Conservation (phyloP, 2,797 vertebrate species). For the Brachyrhaphis roseni region DNA sequence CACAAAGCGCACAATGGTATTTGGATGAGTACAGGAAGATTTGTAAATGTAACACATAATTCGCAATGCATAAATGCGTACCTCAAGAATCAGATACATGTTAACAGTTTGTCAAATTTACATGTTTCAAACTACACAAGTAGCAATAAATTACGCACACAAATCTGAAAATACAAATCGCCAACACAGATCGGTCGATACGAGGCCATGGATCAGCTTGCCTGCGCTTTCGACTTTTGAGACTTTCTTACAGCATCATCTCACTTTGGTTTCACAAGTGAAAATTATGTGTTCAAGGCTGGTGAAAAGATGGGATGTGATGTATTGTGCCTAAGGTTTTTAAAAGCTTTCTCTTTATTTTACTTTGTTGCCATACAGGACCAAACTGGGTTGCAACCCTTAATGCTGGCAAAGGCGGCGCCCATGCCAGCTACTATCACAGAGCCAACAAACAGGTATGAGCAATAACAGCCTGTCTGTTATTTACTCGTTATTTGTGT, state of each 20-base stretch:
- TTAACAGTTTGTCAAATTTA: neutral
- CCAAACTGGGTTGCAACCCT: conserved; percentile 91
- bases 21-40: neutral
- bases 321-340: neutral
- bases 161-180: neutral
- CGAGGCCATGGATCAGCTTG: neutral
- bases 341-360: neutral
- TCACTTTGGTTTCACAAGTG: neutral
- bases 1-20: neutral
- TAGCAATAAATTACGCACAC: neutral
- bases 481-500: neutral
- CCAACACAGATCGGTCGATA: neutral
- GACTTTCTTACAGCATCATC: neutral
- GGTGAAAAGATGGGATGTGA: neutral
- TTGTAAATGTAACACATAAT: neutral
- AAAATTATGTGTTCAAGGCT: neutral
- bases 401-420: conserved; percentile 93
- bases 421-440: conserved; percentile 96
- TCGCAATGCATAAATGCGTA: neutral
- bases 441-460: conserved; percentile 91
- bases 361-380: conserved; percentile 71
- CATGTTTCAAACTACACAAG: neutral
- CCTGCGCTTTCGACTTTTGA: neutral
- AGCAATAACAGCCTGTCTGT: neutral
- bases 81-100: neutral